Base-by-base conservation (phyloP, 2,888 invertebrate genomes). In the Tachystola acroxantha region DNA sequence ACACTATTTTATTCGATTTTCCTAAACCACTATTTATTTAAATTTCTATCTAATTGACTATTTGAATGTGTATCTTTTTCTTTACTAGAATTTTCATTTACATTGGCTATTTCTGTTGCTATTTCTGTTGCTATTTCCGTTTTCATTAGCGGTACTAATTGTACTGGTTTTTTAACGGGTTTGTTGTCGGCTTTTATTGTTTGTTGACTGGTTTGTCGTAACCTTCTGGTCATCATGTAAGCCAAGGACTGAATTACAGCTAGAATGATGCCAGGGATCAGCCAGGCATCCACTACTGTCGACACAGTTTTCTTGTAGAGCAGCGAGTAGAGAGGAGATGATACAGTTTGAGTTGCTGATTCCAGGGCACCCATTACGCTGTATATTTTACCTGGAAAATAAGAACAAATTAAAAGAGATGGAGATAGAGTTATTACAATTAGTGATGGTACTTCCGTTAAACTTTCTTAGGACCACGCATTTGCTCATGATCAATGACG, bases 371-470 rank as follows among this genome's bases (percentile, higher is more conserved):
- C 84, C 26, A 86, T 46, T 3, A 88, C 79, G 44, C 86, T 85
- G 68, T 84, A 87, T 40, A 88, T 82, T 76, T 87, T 87, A 55
- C 88, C 88, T 88, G 73, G 4, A 66, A 40, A 42, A 42, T 7
- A 20, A 20, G 6, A 20, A 20, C 20, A 6, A 20, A 3, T 20
- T 7, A 6, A 20, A 5, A 19, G 19, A 5, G 7, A 19, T 19
- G 7, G 7, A n/a, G 4, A 19, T 19, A 19, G 7, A 19, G 19
- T 5, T 7, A 19, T 7, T 19, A 19, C 19, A 3, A 7, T 5
- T 5, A 19, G 4, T 19, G 7, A 19, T 19, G 19, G 7, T 19
- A 19, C 19, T 7, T 19, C 19, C 4, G n/a, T n/a, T n/a, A n/a
- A n/a, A n/a, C n/a, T n/a, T n/a, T n/a, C n/a, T n/a, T n/a, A n/a